Percentiles rank a stretch among this genome's conserved stretches.
Conservation (phyloP, 2,113 vertebrate genomes). For the Chaenogobius annularis region DNA sequence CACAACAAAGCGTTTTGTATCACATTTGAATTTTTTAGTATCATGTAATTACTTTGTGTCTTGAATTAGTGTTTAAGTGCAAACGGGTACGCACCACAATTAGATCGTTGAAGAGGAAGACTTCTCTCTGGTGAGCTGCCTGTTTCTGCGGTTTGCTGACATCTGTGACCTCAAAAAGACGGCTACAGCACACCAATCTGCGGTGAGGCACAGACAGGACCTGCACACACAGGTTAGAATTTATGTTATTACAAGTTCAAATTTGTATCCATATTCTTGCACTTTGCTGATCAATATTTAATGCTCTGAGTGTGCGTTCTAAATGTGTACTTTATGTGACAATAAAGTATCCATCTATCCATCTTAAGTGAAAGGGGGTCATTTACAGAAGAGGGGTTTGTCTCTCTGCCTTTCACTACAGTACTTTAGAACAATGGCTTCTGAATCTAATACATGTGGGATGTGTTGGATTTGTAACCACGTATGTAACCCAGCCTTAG, state of each 20-base stretch:
- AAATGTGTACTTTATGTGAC: too few relatives aligned
- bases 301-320: too few relatives aligned
- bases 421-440: too few relatives aligned
- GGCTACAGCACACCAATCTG: constrained; percentile 95
- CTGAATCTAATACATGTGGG: too few relatives aligned
- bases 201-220: constrained; percentile 94
- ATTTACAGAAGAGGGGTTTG: not conserved
- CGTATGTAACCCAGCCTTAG: not conserved
- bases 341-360: too few relatives aligned
- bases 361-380: not conserved
- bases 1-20: constrained; percentile 26
- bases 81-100: constrained; percentile 90
- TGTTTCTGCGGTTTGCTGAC: constrained; percentile 97
- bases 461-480: not conserved
- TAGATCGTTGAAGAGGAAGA: constrained; percentile 98
- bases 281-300: too few relatives aligned
- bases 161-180: constrained; percentile 94
- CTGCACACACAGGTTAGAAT: constrained; percentile 61
- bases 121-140: constrained; percentile 95
- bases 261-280: too few relatives aligned
- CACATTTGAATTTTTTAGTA: not conserved
- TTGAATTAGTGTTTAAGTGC: not conserved
- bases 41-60: not conserved
- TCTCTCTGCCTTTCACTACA: not conserved
- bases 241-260: too few relatives aligned